Base-by-base conservation (phyloP, 2,113 vertebrate genomes). In the Excalfactoria chinensis region DNA sequence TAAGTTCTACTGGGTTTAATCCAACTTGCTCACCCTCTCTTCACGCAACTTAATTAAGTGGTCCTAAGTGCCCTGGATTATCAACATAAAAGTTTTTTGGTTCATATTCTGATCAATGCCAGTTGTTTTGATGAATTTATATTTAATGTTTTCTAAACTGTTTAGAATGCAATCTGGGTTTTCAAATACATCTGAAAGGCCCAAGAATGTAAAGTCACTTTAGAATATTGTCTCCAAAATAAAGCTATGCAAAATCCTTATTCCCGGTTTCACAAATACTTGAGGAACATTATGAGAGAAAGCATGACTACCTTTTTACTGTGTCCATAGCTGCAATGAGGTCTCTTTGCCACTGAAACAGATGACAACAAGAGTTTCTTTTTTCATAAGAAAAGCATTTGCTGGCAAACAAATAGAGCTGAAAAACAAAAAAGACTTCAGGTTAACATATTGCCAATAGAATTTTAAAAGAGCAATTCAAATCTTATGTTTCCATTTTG, bases 261-360 rank as follows among this genome's bases (percentile, higher is more conserved):
- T 58, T 66, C 49, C 5, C 21, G 16, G 8, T 66, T 62, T 43
- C 30, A 84, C 11, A 78, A 84, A 21, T 30, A 43, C 23, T 37
- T 70, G 35, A 84, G 9, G 5, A 56, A 66, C 26, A 9, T 41
- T 13, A 40, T 20, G 8, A 84, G 16, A n/a, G 60, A 68, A 64
- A 49, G 44, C 9, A 0, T 4, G 0, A 76, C 16, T 1, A 26
- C 40, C 44, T 62, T 2, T 71, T 87, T 76, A 56, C 6, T 7
- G 80, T 62, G 73, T 58, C 19, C 28, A 32, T 21, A 67, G 18
- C 1, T 49, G 20, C 22, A n/a, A 30, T 28, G 7, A 8, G 1
- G 8, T 37, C 59, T 59, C 1, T 1, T 34, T 10, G 34, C 49
- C 21, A 46, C 11, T 81, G n/a, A 32, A 15, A 49, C 7, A 34